These are phyloP conservation scores for Hecatera dysodea DNA, from an alignment of 2,888 invertebrate species.

Conservation along the genomic window DNA sequence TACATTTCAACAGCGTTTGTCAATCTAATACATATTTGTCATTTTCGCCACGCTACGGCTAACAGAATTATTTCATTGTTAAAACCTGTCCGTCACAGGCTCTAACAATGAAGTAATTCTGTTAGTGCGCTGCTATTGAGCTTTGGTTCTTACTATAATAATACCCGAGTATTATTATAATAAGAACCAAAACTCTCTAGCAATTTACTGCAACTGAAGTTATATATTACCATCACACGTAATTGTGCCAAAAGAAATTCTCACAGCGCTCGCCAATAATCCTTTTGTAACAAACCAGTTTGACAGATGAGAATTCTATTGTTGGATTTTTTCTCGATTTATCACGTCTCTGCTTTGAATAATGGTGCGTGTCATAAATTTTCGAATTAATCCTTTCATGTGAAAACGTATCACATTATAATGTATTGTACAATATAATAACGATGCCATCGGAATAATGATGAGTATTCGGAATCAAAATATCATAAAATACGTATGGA, in stretches of 20 bases:
- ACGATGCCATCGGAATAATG: conserved; percentile 9
- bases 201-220: conserved; percentile 18
- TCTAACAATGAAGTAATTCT: no score
- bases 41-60: no score
- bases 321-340: conserved; percentile 69
- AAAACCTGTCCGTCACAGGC: no score
- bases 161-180: no score
- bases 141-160: no score
- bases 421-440: conserved; percentile 26
- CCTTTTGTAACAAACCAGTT: conserved; percentile 82
- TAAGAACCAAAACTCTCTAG: neutral
- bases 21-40: no score
- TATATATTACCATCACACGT: conserved; percentile 63
- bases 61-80: no score
- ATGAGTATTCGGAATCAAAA: conserved; percentile 1
- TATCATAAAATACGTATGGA: neutral
- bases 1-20: no score
- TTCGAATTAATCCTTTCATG: conserved; percentile 43
- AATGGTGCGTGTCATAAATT: conserved; percentile 54
- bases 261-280: conserved; percentile 75
- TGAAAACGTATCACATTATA: conserved; percentile 23
- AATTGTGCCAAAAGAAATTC: conserved; percentile 69
- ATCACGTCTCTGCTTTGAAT: conserved; percentile 63
- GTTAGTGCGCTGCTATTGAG: no score
- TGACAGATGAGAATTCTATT: conserved; percentile 79